These are phyloP conservation scores for Spodoptera exigua DNA, from an alignment of 2,888 invertebrate species.

Conservation along the genomic window DNA sequence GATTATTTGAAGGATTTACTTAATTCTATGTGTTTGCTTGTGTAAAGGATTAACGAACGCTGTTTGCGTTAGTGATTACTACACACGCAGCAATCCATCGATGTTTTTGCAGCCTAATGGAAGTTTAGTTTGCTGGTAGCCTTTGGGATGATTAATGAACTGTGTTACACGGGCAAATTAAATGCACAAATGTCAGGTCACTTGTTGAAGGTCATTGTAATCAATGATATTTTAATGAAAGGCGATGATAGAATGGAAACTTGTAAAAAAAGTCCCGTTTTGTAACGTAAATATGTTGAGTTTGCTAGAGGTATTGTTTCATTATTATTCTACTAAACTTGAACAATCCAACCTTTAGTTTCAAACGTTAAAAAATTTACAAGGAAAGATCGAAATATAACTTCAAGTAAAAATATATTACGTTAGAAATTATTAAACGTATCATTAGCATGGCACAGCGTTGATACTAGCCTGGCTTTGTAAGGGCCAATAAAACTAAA, in stretches of 20 bases:
- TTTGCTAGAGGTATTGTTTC: slow-evolving; percentile 1
- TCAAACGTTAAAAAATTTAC: too few relatives aligned
- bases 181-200: slow-evolving; percentile 68
- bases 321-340: too few relatives aligned
- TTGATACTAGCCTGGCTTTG: slow-evolving; percentile 16
- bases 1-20: slow-evolving; percentile 86
- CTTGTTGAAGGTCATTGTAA: slow-evolving; percentile 61
- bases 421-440: too few relatives aligned
- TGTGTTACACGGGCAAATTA: slow-evolving; percentile 62
- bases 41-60: slow-evolving; percentile 76
- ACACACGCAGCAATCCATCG: slow-evolving; percentile 67
- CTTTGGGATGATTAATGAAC: slow-evolving; percentile 68
- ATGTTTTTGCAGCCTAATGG: slow-evolving; percentile 75
- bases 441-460: too few relatives aligned
- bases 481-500: slow-evolving; percentile 37
- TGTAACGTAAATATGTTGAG: neutral
- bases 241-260: slow-evolving; percentile 53
- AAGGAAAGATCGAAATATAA: too few relatives aligned
- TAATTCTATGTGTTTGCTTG: slow-evolving; percentile 83
- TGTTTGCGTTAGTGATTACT: slow-evolving; percentile 77
- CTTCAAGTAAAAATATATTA: too few relatives aligned
- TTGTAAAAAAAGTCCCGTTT: slow-evolving; percentile 42
- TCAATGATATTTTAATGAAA: slow-evolving; percentile 58
- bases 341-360: too few relatives aligned
- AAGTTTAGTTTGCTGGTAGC: slow-evolving; percentile 59